Evolutionary conservation across 2,113 vertebrate genomes (phyloP).

Genomic region (Daphoenositta chrysoptera): DNA sequence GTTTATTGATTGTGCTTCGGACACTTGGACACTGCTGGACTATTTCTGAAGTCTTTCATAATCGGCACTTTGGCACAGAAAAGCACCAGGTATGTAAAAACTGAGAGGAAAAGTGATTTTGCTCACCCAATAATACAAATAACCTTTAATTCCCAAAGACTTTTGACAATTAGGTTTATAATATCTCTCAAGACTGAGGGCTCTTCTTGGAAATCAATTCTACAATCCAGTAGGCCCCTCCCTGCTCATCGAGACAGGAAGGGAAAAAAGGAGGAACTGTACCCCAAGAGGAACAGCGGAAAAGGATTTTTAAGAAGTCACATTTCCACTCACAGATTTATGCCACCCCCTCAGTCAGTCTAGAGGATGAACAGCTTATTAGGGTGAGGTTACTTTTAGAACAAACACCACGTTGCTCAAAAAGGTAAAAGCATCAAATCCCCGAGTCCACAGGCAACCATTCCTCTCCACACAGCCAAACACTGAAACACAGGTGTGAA

Average conservation of each 20-base stretch:
- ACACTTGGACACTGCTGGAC: neutral
- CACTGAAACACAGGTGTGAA: neutral
- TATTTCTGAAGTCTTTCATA: neutral
- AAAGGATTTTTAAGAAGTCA: neutral
- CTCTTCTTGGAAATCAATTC: neutral
- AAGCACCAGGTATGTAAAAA: neutral
- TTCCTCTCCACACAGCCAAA: neutral
- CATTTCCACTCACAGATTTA: neutral
- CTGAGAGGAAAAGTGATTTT: neutral
- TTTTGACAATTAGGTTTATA: neutral
- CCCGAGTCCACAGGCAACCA: neutral
- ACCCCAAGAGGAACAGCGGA: neutral
- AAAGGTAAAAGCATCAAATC: neutral
- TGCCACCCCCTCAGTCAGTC: fast-evolving
- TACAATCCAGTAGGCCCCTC: neutral
- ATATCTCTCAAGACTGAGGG: neutral
- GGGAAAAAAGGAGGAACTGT: neutral
- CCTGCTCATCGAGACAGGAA: neutral
- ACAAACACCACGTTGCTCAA: neutral
- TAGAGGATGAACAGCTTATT: neutral
- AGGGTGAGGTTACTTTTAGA: neutral
- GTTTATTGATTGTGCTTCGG: neutral
- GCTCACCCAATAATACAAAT: neutral
- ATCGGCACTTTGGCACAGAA: fast-evolving
- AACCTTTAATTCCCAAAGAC: neutral